A percentile compares a stretch with the other conserved stretches of the same genome.
Conservation (phyloP, 2,797 vertebrate species). For the Otolemur crassicaudatus region DNA sequence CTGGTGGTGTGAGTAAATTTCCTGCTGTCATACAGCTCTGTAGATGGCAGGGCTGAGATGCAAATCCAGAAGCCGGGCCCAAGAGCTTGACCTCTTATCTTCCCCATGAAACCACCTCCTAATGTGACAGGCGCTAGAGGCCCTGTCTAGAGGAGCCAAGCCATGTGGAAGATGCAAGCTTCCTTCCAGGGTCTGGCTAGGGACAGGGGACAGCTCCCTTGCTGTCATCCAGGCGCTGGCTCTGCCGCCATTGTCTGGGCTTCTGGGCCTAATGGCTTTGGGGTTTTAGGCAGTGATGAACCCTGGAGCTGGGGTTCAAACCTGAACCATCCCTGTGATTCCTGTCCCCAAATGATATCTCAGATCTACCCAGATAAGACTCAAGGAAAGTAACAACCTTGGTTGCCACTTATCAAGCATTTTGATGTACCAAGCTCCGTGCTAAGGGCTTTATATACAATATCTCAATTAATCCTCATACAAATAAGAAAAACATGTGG, state of each 20-base stretch:
- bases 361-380: background rate
- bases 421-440: background rate
- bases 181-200: background rate
- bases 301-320: background rate
- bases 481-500: background rate
- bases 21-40: background rate
- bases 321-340: background rate
- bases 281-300: background rate
- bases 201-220: fast-evolving
- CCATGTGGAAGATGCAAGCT: background rate
- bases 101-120: fast-evolving
- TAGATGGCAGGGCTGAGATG: background rate
- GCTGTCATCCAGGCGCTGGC: background rate
- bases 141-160: background rate
- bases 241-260: background rate
- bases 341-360: background rate
- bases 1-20: background rate
- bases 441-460: background rate
- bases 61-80: background rate
- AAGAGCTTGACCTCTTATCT: background rate
- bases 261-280: background rate
- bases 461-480: background rate
- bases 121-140: no score
- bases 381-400: background rate
- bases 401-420: background rate